Base-by-base conservation (phyloP, 2,797 vertebrate genomes). In the Tauraco hartlaubi region DNA sequence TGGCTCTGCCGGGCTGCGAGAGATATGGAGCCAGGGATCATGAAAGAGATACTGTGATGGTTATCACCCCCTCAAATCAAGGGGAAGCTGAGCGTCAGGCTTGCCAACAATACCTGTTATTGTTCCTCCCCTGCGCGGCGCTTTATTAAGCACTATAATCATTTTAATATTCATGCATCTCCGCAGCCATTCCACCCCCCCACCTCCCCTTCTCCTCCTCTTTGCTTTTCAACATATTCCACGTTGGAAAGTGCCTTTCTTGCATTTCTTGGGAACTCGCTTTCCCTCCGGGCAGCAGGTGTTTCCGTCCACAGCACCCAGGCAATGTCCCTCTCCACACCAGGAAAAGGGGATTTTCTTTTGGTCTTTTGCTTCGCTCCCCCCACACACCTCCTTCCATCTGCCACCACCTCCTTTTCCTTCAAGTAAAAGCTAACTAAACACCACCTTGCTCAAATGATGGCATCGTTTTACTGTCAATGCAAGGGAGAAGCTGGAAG, bases 1-100 rank as follows among this genome's bases (percentile, higher is more conserved):
- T 97, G 94, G 95, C 93, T 97, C 96, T 96, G 55, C 73, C 3
- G 71, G 76, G 86, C 33, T 78, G 49, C 0, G n/a, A 94, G 91
- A 95, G 77, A 96, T 92, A 94, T n/a, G 28, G 85, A 97, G 96
- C 97, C 96, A 96, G 97, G 97, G 95, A 97, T 97, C 95, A 97
- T 96, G 91, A 96, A 96, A 96, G 94, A 97, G 96, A 98, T 96
- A 97, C 91, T 94, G 95, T 14, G 97, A 96, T 97, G 95, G 43
- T 97, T 97, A 98, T 96, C 97, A 6, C 83, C 91, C 63, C 95
- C 91, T 95, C 72, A 97, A 96, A 97, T 95, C 91, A 88, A 96
- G 94, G 90, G 91, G 81, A 87, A 87, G 67, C 80, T 86, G 88
- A 80, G 81, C 52, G 25, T 85, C 77, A 44, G 77, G 85, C 93